Base-by-base conservation (phyloP, 1,140 invertebrate genomes). In the Eupristina koningsbergeri region DNA sequence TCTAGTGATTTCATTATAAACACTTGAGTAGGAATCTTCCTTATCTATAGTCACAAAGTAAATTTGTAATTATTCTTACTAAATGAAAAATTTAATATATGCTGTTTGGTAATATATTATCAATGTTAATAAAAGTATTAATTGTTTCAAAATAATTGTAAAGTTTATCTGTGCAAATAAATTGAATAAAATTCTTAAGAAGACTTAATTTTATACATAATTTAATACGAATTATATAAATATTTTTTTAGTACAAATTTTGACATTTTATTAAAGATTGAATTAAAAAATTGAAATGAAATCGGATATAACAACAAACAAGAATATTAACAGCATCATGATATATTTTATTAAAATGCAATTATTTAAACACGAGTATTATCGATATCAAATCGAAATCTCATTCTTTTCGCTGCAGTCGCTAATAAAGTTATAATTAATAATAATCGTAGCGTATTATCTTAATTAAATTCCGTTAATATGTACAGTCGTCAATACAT, bases 311-410 rank as follows among this genome's bases (percentile, higher is more conserved):
- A 76, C 31, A 26, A 22, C 15, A 41, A 69, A 47, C 3, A 29
- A 47, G 7, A 63, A 41, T 69, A 83, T 89, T 85, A 89, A 89
- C 88, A 87, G 87, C 86, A 87, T 89, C 85, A 80, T 86, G 78
- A 89, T 89, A 88, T 88, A 89, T 86, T 90, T 89, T 88, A 89
- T 90, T 90, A 89, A 89, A 88, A 87, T 87, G 89, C 85, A 89
- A 89, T 89, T 89, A 88, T 89, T 88, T 88, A 88, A 89, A 89
- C 86, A 85, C 83, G 84, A 88, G 86, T 84, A 78, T 36, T 47
- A 73, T 85, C 86, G 84, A 85, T 83, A n/a, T 87, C 61, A 87
- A 88, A 89, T 86, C 85, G 86, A 86, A 86, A 80, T 76, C 78
- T 76, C 17, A 36, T 61, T 81, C 75, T 45, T 69, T 77, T 85